phyloP scores from a whole-genome alignment of 37 sponge, comb jelly and placozoan species.

The Beroe ovata region DNA sequence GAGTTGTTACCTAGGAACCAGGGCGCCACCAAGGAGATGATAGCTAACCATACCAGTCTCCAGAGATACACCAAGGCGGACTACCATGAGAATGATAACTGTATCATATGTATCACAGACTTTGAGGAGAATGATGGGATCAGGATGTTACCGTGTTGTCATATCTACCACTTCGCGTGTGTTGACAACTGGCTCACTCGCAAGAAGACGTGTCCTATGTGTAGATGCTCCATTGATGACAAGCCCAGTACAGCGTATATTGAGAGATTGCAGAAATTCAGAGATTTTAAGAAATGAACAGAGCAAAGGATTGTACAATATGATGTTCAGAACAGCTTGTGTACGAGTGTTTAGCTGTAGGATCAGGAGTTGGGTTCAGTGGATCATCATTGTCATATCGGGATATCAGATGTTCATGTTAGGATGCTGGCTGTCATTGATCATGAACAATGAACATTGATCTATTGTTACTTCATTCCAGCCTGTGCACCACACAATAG shows the following conservation, averaged over 20 bases:
- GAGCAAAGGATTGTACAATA: too few species aligned
- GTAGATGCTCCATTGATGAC: constrained; percentile 52
- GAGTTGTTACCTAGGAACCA: constrained; percentile 63
- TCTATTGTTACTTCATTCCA: too few species aligned
- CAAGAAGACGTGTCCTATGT: constrained; percentile 63
- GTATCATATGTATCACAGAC: constrained; percentile 55
- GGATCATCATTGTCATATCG: too few species aligned
- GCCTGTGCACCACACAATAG: too few species aligned
- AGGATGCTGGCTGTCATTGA: too few species aligned
- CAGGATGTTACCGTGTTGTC: constrained; percentile 48
- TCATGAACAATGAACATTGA: too few species aligned
- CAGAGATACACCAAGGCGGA: constrained; percentile 47
- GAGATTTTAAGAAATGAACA: constrained; percentile 62
- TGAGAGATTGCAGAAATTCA: neutral
- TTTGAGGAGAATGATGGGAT: constrained; percentile 63
- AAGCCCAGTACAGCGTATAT: constrained; percentile 28
- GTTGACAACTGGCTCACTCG: constrained; percentile 65
- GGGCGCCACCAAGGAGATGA: constrained; percentile 63
- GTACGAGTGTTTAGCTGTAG: too few species aligned
- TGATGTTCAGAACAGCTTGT: too few species aligned
- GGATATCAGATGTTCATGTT: too few species aligned
- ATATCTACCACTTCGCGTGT: constrained; percentile 56
- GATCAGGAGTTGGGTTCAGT: too few species aligned
- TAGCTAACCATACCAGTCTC: constrained; percentile 37
- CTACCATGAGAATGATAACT: constrained; percentile 52